Base-by-base conservation (phyloP, 2,797 vertebrate genomes). In the Lutjanus argentimaculatus region DNA sequence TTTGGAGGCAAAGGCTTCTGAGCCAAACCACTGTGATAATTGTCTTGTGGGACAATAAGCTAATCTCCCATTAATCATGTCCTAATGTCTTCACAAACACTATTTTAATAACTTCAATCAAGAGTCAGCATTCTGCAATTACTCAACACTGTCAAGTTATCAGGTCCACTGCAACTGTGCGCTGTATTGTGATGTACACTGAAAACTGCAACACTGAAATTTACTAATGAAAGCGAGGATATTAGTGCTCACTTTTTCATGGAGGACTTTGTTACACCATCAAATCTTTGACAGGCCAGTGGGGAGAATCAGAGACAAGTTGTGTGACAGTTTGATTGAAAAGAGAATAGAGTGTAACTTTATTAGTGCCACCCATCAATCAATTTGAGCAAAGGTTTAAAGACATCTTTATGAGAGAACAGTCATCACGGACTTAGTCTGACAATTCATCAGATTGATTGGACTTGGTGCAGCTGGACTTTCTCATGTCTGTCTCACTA, bases 331-430 rank as follows among this genome's bases (percentile, higher is more conserved):
- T 45, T 72, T 64, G 87, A 87, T 85, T 55, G 65, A 84, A 83
- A 85, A 84, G 56, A 82, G 52, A 88, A 82, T 62, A 74, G 72
- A 67, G 62, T 74, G 58, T 65, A 76, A 85, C 77, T 79, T 85
- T 81, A 90, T 90, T 83, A 82, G 65, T 72, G 80, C 46, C 79
- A 74, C 12, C 77, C 66, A 48, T 90, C 90, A 84, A 85, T 90
- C 89, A 85, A 16, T 59, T 7, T 30, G 66, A 87, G 63, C 66
- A 86, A 86, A 75, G 65, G 70, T 83, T 82, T 82, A 67, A 55
- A 83, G 83, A 77, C 77, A 77, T 76, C 64, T 86, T 83, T 81
- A 73, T 81, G 80, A 86, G 48, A 48, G 43, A 78, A 68, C 73
- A 82, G 72, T 75, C 73, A 68, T 57, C 55, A 43, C 19, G 4